Conservation (phyloP, 1,140 invertebrate genomes). For the Bacillus rossius region DNA sequence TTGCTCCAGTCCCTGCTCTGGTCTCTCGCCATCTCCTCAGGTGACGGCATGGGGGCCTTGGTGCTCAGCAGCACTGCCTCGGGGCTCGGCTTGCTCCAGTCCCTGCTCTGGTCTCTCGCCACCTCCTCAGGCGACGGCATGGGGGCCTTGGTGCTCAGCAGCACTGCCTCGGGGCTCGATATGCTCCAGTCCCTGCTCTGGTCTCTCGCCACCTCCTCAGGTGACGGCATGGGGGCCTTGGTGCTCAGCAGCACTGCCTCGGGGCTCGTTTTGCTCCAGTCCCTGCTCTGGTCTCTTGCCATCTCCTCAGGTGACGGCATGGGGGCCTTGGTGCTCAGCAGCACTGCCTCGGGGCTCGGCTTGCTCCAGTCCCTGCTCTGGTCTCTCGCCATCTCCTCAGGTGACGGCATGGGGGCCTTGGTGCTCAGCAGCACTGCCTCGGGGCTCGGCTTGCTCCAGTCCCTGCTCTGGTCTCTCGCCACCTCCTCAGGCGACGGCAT, state of each 20-base stretch:
- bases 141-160: conserved; percentile 18
- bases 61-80: conserved; percentile 6
- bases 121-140: conserved; percentile 31
- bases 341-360: neutral
- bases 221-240: conserved; percentile 27
- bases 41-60: conserved; percentile 27
- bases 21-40: conserved; percentile 24
- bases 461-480: conserved; percentile 7
- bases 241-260: conserved; percentile 6
- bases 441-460: conserved; percentile 4
- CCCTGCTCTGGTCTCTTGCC: conserved; percentile 7
- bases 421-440: conserved; percentile 6
- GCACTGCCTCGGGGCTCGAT: neutral
- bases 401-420: conserved; percentile 27
- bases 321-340: conserved; percentile 18
- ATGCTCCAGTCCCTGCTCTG: conserved; percentile 6
- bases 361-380: conserved; percentile 7
- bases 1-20: conserved; percentile 7
- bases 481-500: conserved; percentile 31
- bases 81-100: conserved; percentile 4
- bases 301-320: conserved; percentile 31
- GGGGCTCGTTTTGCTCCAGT: conserved; percentile 3
- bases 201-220: conserved; percentile 25
- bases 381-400: conserved; percentile 24
- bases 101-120: conserved; percentile 7